Evolutionary conservation across 2,797 vertebrate genomes (phyloP).

Genomic region (Apodemus agrarius): DNA sequence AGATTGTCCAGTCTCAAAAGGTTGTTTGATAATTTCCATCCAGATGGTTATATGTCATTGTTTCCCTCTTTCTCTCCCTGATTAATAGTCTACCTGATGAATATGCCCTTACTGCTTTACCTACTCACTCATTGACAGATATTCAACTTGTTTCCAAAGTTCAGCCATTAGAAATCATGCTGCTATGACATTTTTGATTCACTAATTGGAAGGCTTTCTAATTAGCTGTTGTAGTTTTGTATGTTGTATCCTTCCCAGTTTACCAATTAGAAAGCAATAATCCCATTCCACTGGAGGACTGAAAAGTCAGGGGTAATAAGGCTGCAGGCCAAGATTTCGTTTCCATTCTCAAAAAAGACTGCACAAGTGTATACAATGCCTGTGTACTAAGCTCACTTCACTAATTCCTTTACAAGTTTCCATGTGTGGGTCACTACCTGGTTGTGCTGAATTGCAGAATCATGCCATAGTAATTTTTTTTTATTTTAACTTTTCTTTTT

Average conservation of each 20-base stretch:
- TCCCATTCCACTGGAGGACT: background rate
- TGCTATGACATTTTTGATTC: background rate
- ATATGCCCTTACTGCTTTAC: background rate
- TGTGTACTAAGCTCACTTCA: background rate
- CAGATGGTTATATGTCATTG: background rate
- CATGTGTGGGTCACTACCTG: background rate
- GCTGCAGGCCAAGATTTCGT: background rate
- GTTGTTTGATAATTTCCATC: background rate
- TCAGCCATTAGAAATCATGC: background rate
- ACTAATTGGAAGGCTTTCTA: conserved; percentile 28
- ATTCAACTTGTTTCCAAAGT: background rate
- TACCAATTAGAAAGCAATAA: conserved; percentile 28
- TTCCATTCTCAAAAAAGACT: conserved; percentile 16
- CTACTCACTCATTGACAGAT: background rate
- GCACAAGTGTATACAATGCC: background rate
- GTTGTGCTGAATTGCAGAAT: background rate
- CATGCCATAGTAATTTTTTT: background rate
- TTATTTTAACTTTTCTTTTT: no score
- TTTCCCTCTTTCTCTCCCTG: background rate
- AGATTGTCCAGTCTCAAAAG: background rate
- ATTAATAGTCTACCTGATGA: background rate
- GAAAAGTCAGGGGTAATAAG: background rate
- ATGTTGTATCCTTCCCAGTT: background rate
- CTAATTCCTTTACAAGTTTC: background rate
- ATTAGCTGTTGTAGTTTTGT: background rate